Base-by-base conservation (phyloP, 1,140 invertebrate genomes). In the Camponotus pennsylvanicus region DNA sequence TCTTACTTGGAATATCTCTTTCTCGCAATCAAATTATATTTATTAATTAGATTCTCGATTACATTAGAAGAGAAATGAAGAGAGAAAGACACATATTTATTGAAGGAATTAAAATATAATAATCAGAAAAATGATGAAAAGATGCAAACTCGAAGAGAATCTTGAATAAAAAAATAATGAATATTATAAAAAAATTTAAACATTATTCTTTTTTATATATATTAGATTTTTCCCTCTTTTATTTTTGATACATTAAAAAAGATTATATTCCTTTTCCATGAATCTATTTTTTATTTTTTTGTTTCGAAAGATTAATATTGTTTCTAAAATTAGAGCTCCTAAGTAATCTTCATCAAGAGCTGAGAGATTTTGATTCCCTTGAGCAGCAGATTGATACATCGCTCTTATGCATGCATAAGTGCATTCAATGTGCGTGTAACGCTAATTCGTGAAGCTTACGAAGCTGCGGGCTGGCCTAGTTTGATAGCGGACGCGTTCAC, bases 401-500 rank as follows among this genome's bases (percentile, higher is more conserved):
- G 11, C 61, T 55, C 40, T 32, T 34, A 18, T 37, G 21, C 21
- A 27, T 61, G 18, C n/a, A 52, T 32, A 27, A 59, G n/a, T 64
- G 78, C 34, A 80, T 13, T 27, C 37, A 71, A 71, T 18, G 73
- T 32, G 73, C 77, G 52, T 76, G 88, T 75, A 64, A 75, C 52
- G 63, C 40, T 89, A 89, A 90, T 79, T 88, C 82, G 55, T 9
- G 21, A 32, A 55, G 70, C 70, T 77, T 84, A 77, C n/a, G 71
- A 34, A 63, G 64, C 70, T 73, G 55, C 69, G 34, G 57, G 66
- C 42, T 90, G 90, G 66, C 73, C 84, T 80, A 91, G 78, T 91
- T 91, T 40, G 84, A 91, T 86, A 91, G 49, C 70, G 52, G 15
- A 82, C 61, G 77, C 21, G 45, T 78, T 79, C 80, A 84, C 82